Conservation (phyloP, 53 echinoderm and acorn worm species). For the Arbacia lixula region DNA sequence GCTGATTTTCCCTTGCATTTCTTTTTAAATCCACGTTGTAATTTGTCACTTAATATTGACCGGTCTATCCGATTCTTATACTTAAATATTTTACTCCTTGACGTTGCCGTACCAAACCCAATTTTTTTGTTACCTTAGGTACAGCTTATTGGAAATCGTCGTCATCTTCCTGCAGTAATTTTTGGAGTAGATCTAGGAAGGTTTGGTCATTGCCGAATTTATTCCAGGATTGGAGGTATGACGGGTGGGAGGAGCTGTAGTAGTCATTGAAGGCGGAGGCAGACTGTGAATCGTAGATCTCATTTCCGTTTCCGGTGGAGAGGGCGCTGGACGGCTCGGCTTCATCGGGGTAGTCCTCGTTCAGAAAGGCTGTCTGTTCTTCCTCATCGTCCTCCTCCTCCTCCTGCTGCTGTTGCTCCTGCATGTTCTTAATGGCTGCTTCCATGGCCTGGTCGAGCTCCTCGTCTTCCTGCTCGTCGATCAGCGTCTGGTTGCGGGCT, state of each 20-base stretch:
- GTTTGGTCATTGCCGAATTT: not conserved
- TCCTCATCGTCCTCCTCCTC: slow-evolving; percentile 21
- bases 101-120: too few species aligned
- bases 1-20: too few species aligned
- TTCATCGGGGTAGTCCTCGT: slow-evolving; percentile 39
- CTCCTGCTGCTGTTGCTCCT: slow-evolving; percentile 49
- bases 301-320: not conserved
- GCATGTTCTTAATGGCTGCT: slow-evolving; percentile 26
- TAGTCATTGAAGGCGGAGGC: slow-evolving; percentile 13
- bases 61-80: too few species aligned
- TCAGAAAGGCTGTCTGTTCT: not conserved
- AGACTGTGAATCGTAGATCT: not conserved
- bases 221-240: slow-evolving; percentile 42
- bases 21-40: too few species aligned
- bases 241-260: slow-evolving; percentile 30
- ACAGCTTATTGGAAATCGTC: too few species aligned
- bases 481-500: slow-evolving; percentile 29
- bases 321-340: slow-evolving; percentile 34
- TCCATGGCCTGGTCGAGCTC: slow-evolving; percentile 46
- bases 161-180: slow-evolving; percentile 11
- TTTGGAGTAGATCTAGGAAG: slow-evolving; percentile 9
- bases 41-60: too few species aligned
- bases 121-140: too few species aligned
- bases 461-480: slow-evolving; percentile 49
- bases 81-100: too few species aligned